These are phyloP conservation scores for Carposina sasakii DNA, from an alignment of 1,140 invertebrate genomes.

Conservation along the genomic window DNA sequence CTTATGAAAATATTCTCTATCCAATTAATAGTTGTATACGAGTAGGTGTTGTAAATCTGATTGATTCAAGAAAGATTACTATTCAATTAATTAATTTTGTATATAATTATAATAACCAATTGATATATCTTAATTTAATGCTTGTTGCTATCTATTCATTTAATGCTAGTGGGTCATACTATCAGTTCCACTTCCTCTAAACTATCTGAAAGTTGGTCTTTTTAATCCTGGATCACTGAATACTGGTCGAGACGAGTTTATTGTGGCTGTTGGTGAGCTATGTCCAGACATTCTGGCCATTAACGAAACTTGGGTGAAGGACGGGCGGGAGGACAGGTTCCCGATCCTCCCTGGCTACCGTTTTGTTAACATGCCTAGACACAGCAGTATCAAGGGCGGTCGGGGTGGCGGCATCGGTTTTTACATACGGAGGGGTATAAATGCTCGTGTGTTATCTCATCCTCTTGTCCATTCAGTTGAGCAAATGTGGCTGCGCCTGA, in stretches of 20 bases:
- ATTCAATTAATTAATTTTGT: no score
- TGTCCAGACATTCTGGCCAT: slow-evolving; percentile 18
- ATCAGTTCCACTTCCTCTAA: no score
- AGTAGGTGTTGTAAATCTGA: no score
- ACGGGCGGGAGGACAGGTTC: slow-evolving; percentile 9
- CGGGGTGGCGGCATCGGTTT: slow-evolving; percentile 19
- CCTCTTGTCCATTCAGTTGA: slow-evolving; percentile 8
- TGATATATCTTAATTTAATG: no score
- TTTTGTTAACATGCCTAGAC: slow-evolving; percentile 13
- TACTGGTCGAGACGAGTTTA: background rate
- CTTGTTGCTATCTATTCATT: no score
- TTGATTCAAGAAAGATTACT: no score
- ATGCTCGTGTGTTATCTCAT: background rate
- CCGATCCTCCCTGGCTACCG: slow-evolving; percentile 12
- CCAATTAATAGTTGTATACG: no score
- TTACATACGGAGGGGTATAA: slow-evolving; percentile 8
- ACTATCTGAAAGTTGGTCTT: no score
- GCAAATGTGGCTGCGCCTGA: slow-evolving; percentile 18
- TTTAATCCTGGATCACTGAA: background rate
- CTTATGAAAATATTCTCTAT: no score
- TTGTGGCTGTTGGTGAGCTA: background rate
- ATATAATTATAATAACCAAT: no score
- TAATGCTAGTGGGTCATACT: no score
- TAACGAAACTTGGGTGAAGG: slow-evolving; percentile 23
- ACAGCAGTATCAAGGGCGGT: background rate